Evolutionary conservation across 2,797 vertebrate genomes (phyloP), one percentile per base, ranked within the genome.

Genomic region (Gymnoscopelus braueri): DNA sequence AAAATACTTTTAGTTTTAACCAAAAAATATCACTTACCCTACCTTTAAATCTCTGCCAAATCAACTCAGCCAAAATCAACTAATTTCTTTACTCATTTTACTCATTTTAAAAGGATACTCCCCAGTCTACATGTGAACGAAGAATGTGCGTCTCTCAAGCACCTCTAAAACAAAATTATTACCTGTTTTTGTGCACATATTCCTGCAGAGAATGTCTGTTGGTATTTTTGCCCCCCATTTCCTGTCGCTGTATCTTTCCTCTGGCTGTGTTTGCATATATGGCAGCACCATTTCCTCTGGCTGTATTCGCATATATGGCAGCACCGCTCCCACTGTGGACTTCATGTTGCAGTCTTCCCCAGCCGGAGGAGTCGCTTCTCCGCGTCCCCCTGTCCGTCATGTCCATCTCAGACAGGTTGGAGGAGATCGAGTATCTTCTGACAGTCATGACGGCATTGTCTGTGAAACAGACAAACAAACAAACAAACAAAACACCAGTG

Each of bases 371-470:
- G 64, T 84, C 83, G 4, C 56, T 71, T 5, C 14, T 68, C 26
- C 6, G 56, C 5, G 49, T n/a, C 13, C 69, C 84, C 3, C 81
- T 75, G 8, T 91, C 91, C 0, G 56, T 78, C 44, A 67, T 72
- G 69, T 78, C 71, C 70, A 85, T 77, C 3, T 82, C 86, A 1
- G 91, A 85, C 11, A 77, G 66, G 23, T 88, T 84, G 2, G 93
- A 89, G 39, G 91, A 77, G 0, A 93, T 79, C 11, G 94, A 94
- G 79, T 99, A 99, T 62, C 96, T 93, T 44, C 98, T 90, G 44
- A 99, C 96, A 0, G 96, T 99, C 98, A 99, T 99, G 85, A 96
- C 95, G 44, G 89, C 67, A 57, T 94, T 90, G 24, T 93, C 97
- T 99, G 87, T 29, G 29, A 66, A 72, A 66, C 5, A 64, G 61